Base-by-base conservation (phyloP, 53 echinoderm and acorn worm species). In the Henricia sp. region DNA sequence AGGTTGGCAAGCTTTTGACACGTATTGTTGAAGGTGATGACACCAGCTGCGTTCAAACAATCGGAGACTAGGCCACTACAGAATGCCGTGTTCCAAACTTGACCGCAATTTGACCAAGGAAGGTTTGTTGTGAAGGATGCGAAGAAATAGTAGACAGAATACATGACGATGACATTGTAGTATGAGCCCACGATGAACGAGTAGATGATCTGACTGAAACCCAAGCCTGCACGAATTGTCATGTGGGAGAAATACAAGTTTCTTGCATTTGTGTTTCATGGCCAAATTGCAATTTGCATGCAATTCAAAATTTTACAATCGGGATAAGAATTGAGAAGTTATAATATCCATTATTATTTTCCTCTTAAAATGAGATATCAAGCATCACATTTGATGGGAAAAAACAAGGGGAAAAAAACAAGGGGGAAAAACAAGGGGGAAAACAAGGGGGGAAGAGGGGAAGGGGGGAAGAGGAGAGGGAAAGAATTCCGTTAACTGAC, bases 101-200 rank as follows among this genome's bases (percentile, higher is more conserved):
- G 82, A 56, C 68, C 87, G 38, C 94, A 94, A 10, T 72, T 76
- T 3, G 65, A 30, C 93, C 93, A 93, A 0, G 93, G 93, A 2
- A 90, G 66, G 43, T 71, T 71, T n/a, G 36, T 50, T n/a, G 88
- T 82, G 58, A 88, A 74, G 4, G 91, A 91, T 2, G 94, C 91
- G 68, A 91, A 74, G 86, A 91, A 82, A 66, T 91, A 94, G 84
- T 83, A 94, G 74, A 91, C 69, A 4, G 89, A 82, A 32, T 94
- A 94, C 2, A 71, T 74, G 48, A 94, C 86, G 37, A 94, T 57
- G 50, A 94, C 91, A 73, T 88, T 91, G 94, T 91, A 94, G 78
- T 94, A 94, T 29, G 91, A 41, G 54, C 94, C 91, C 63, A 91
- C 89, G 50, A 88, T 85, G 14, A 46, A 50, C 0, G 94, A 94